Conservation (phyloP, 2,113 vertebrate genomes). For the Athene noctua region DNA sequence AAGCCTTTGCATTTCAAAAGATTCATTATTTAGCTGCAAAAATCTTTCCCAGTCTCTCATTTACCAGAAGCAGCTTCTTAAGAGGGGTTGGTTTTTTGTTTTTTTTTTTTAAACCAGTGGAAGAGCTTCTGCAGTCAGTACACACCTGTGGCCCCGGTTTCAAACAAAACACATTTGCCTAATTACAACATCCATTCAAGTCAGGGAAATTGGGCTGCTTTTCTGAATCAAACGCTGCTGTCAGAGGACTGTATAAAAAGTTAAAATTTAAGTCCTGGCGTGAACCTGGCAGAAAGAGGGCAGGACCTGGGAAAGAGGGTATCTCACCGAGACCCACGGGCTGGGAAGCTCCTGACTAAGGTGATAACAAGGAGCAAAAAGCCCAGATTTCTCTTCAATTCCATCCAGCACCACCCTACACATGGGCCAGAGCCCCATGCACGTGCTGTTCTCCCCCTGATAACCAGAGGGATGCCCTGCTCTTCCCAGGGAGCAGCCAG, state of each 20-base stretch:
- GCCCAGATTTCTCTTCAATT: background rate
- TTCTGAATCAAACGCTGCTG: fast-evolving
- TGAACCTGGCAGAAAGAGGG: background rate
- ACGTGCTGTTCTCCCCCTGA: fast-evolving
- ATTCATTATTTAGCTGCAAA: conserved; percentile 25
- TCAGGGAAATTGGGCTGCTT: background rate
- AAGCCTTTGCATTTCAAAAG: conserved; percentile 33
- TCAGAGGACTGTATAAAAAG: background rate
- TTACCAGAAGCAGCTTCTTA: background rate
- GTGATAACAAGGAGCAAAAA: background rate
- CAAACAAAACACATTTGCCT: background rate
- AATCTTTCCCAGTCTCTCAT: conserved; percentile 1
- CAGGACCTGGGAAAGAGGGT: background rate
- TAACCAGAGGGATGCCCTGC: no score
- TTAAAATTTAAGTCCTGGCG: background rate
- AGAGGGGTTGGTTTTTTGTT: background rate
- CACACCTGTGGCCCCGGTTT: background rate
- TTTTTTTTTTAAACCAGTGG: no score
- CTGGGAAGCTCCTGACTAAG: background rate
- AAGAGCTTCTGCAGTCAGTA: no score
- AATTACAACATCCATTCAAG: background rate
- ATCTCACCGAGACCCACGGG: fast-evolving
- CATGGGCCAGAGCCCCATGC: fast-evolving
- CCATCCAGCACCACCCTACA: background rate
- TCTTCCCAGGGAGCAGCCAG: background rate